Evolutionary conservation across 2,797 vertebrate species (phyloP), one percentile per base, ranked within the genome.

Genomic region (Chaetophractus vellerosus): DNA sequence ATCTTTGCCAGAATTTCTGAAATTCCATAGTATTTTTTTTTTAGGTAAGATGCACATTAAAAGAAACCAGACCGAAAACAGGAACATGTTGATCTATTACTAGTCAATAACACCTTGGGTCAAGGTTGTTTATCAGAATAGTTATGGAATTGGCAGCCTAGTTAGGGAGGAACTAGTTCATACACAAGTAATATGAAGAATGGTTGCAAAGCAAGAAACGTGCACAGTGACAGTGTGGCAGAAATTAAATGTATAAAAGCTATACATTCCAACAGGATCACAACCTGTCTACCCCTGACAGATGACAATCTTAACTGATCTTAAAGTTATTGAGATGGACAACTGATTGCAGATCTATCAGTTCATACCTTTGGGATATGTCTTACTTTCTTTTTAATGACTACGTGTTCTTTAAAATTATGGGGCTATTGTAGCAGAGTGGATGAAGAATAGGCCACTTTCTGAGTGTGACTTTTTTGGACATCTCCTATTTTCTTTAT

Each of bases 41-140:
- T 94, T 81, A 68, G 36, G 33, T 31, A 94, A 71, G 16, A 74
- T 31, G 4, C 15, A 28, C 55, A 31, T 81, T 84, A 86, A 79
- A 94, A n/a, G n/a, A 45, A 80, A n/a, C 55, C 48, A 59, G 26
- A 36, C 19, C 79, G 10, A n/a, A 78, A 83, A 61, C 11, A 69
- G 7, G 18, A 59, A 38, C 52, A 2, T 26, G 2, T 90, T 79
- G 33, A 63, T 52, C 41, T 88, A 41, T 72, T 55, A 52, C 19
- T 76, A 52, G 82, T 90, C 81, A 55, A 52, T 90, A 87, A 74
- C 24, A 80, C 52, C 63, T 64, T 36, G 23, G 79, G 15, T 75
- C 90, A 82, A 59, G n/a, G 4, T 59, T 59, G 41, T 86, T 83
- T 52, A 63, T 74, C 41, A 91, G 75, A 82, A 89, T 89, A 90